Base-by-base conservation (phyloP, 2,888 invertebrate genomes). In the Fissipunctia ypsillon region DNA sequence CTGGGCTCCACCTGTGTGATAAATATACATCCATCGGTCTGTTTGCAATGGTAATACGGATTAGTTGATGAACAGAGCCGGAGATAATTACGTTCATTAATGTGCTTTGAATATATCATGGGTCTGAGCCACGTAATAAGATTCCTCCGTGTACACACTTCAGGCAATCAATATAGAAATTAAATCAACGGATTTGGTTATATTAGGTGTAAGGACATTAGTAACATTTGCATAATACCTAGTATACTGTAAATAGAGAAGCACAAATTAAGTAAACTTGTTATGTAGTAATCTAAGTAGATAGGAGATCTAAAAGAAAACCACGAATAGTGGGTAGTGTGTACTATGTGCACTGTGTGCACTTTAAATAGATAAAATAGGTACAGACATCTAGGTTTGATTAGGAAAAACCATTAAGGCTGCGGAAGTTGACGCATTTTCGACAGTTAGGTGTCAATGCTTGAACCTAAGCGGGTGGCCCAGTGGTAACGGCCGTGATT, bases 41-140 rank as follows among this genome's bases (percentile, higher is more conserved):
- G 71, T 87, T 85, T 85, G 85, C 84, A 81, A 87, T 84, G 80
- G 87, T 88, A 86, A 89, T 86, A 78, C 69, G 81, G 77, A 84
- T 88, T 89, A 89, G 78, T 80, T 86, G 87, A 88, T 85, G 81
- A 87, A 86, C 74, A 78, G 78, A 81, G 78, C 76, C 72, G 79
- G 76, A 71, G 77, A 83, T 88, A 88, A 85, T 88, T 78, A 69
- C 76, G 78, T 87, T 83, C 71, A 73, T 84, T 78, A n/a, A n/a
- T 81, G 82, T 80, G 70, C 73, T 84, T 82, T 85, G 84, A 87
- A 84, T 84, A 78, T 80, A 83, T 77, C 68, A 83, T 72, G 66
- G 72, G 64, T 52, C 25, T 77, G 69, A 64, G 72, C 45, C 66
- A 59, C 70, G 38, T 84, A 71, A 80, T 77, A 75, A 75, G 28